phyloP scores from a whole-genome alignment of 1,140 invertebrate species.

The Heliconius hewitsoni region DNA sequence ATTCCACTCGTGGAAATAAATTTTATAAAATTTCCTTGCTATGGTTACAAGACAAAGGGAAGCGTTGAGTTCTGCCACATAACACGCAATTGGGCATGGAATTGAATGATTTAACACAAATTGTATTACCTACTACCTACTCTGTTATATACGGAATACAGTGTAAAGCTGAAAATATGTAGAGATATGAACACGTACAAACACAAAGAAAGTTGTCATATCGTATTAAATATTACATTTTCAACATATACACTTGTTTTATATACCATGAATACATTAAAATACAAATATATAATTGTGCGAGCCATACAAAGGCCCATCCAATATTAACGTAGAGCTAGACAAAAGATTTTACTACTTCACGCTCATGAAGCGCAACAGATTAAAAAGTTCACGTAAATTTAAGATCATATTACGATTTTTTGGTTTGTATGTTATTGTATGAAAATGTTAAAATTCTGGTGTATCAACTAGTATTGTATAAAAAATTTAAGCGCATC shows the following conservation, averaged over 20 bases:
- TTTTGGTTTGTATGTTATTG: background rate
- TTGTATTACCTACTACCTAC: background rate
- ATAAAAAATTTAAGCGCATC: conserved; percentile 13
- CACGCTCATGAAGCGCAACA: conserved; percentile 9
- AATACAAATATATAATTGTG: background rate
- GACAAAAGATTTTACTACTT: conserved; percentile 11
- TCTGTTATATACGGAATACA: background rate
- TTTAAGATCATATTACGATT: background rate
- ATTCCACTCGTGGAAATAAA: background rate
- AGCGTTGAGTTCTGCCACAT: background rate
- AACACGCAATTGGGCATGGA: background rate
- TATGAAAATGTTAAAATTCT: background rate
- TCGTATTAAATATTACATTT: background rate
- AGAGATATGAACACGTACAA: no score
- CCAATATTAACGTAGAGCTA: conserved; percentile 8
- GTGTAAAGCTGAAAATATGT: background rate
- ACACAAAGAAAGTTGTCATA: background rate
- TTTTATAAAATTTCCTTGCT: background rate
- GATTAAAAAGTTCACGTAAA: conserved; percentile 10
- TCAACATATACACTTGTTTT: background rate
- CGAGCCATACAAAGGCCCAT: background rate
- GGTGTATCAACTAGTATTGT: background rate
- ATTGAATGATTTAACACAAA: background rate
- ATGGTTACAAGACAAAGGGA: background rate
- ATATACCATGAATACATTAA: background rate